These are phyloP conservation scores for Meloe dianella DNA, from an alignment of 2,888 invertebrate species.

Conservation along the genomic window DNA sequence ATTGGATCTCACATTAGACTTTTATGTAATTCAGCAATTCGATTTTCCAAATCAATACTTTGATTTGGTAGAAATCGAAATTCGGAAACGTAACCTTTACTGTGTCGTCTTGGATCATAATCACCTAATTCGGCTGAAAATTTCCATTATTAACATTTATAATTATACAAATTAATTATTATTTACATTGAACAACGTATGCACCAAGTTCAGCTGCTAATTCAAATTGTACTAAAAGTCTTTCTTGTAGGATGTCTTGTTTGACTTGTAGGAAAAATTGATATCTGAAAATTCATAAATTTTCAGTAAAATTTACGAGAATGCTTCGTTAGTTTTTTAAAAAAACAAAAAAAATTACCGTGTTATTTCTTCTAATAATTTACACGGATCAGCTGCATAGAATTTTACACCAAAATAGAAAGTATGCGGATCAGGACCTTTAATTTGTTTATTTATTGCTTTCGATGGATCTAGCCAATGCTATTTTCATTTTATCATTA, in stretches of 20 bases:
- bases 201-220: conserved; percentile 91
- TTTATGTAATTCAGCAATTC: conserved; percentile 88
- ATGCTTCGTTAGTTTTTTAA: too few relatives aligned
- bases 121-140: conserved; percentile 91
- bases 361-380: conserved; percentile 93
- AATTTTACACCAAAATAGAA: conserved; percentile 97
- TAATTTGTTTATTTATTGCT: conserved; percentile 85
- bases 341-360: conserved; percentile 68
- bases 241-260: conserved; percentile 93
- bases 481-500: conserved; percentile 59
- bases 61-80: conserved; percentile 93
- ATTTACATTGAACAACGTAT: conserved; percentile 94
- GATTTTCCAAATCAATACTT: conserved; percentile 85
- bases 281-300: conserved; percentile 70
- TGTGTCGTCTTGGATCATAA: conserved; percentile 87
- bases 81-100: conserved; percentile 91
- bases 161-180: conserved; percentile 18
- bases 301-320: too few relatives aligned
- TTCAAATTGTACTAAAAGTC: conserved; percentile 89
- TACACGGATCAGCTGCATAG: conserved; percentile 96
- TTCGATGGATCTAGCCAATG: conserved; percentile 95
- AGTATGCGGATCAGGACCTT: conserved; percentile 72
- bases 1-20: conserved; percentile 75
- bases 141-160: conserved; percentile 13
- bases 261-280: conserved; percentile 97